Evolutionary conservation across 2,888 invertebrate genomes (phyloP).

Genomic region (Cheilosia grossa): DNA sequence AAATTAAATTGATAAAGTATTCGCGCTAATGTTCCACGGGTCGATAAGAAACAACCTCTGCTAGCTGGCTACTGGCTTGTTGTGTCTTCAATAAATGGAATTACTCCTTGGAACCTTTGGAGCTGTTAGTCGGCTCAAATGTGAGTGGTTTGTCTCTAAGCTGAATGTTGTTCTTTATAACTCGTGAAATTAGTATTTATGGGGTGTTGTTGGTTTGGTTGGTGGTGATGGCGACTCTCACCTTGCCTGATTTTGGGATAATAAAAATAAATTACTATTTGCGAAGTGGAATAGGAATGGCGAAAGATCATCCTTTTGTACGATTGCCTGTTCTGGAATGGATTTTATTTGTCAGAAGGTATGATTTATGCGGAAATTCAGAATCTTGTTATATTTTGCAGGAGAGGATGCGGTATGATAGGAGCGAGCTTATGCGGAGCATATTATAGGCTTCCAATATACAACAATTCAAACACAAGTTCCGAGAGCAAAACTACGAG

Average conservation of each 20-base stretch:
- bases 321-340: conserved; percentile 19
- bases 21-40: conserved; percentile 65
- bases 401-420: too few species aligned
- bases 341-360: conserved; percentile 4
- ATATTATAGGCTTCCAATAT: too few species aligned
- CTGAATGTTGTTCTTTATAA: conserved; percentile 82
- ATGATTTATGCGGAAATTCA: conserved; percentile 25
- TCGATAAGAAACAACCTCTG: conserved; percentile 59
- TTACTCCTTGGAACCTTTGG: conserved; percentile 45
- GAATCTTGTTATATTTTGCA: neutral
- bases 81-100: conserved; percentile 62
- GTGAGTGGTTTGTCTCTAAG: conserved; percentile 61
- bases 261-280: conserved; percentile 75
- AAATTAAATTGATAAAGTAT: conserved; percentile 77
- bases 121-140: conserved; percentile 49
- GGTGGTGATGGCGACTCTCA: conserved; percentile 45
- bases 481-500: too few species aligned
- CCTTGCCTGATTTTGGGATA: conserved; percentile 65
- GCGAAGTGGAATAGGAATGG: neutral
- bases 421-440: too few species aligned
- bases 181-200: conserved; percentile 83
- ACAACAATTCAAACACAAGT: too few species aligned
- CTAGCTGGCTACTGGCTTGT: conserved; percentile 18
- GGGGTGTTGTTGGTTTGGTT: conserved; percentile 67
- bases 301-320: conserved; percentile 34